phyloP scores from a whole-genome alignment of 2,797 vertebrate genomes.

The Oophaga sylvatica region DNA sequence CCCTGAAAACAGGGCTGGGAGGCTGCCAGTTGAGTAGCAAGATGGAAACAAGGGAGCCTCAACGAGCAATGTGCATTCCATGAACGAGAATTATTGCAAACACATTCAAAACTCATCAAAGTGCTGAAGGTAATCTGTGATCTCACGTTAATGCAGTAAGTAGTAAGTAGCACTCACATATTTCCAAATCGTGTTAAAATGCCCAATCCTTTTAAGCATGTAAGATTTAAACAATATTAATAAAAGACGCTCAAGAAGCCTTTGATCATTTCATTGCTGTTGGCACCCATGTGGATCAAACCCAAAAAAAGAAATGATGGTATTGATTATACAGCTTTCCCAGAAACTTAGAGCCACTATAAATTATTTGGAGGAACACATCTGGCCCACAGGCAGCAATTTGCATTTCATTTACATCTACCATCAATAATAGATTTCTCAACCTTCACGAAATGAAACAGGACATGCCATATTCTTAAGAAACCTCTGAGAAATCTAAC shows the following conservation, averaged over 20 bases:
- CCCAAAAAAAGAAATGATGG: slow-evolving; percentile 1
- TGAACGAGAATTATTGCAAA: neutral
- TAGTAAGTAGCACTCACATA: neutral
- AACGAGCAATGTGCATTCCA: neutral
- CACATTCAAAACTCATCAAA: neutral
- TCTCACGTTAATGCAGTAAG: neutral
- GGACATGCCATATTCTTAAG: neutral
- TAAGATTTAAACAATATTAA: neutral
- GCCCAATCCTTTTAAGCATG: neutral
- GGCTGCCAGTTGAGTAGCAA: neutral
- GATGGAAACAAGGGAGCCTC: neutral
- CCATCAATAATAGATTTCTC: slow-evolving; percentile 16
- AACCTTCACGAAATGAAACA: neutral
- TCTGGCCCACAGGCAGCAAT: slow-evolving; percentile 24
- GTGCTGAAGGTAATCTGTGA: neutral
- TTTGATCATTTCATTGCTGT: slow-evolving; percentile 4
- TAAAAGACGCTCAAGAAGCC: neutral
- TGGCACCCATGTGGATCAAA: slow-evolving; percentile 8
- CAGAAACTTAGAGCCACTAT: neutral
- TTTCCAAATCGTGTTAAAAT: neutral
- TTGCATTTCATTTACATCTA: slow-evolving; percentile 6
- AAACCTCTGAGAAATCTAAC: neutral
- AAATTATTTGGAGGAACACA: slow-evolving; percentile 6
- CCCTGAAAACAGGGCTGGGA: neutral
- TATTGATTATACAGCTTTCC: slow-evolving; percentile 1